Evolutionary conservation across 2,797 vertebrate genomes (phyloP), one percentile per base, ranked within the genome.

Genomic region (Microtus obscurus): DNA sequence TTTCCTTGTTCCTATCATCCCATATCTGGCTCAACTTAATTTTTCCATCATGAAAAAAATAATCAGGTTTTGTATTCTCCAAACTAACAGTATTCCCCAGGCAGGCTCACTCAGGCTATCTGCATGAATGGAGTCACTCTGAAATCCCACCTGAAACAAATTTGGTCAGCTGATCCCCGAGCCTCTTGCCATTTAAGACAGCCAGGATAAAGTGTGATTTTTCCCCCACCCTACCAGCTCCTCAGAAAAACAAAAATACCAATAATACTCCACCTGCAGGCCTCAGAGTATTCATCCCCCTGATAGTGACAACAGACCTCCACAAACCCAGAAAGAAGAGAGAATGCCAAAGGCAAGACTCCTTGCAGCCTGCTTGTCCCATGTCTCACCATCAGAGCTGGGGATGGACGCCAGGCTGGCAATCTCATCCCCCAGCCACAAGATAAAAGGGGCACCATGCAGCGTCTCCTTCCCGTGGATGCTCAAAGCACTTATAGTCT

Each of bases 21-120:
- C 91, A 83, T 85, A 97, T 71, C 95, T 80, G 87, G 11, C 53
- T 69, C 77, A 59, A 73, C 43, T 71, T 97, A 97, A 98, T 97
- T 95, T 97, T 98, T 93, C 95, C 94, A 95, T 93, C 94, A 93
- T 96, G 93, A 98, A 61, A 92, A 92, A 97, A 97, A 23, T 67
- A 97, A 97, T 95, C 89, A 23, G 0, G 91, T 96, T 95, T 97
- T 92, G 96, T 90, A 92, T 96, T 96, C 95, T 96, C 81, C 91
- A 89, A 51, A 90, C 89, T 69, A 43, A 74, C 89, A 97, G 91
- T 19, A 86, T 87, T 87, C 89, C 96, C 87, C n/a, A 88, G 97
- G 96, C 97, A 98, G 95, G 98, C 96, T 98, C 96, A 91, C 91
- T 98, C 97, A 96, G 95, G 98, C 96, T 95, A 43, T 92, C 40